A percentile compares a stretch with the other conserved stretches of the same genome.
Conservation (phyloP, 2,888 invertebrate genomes). For the Tipula unca region DNA sequence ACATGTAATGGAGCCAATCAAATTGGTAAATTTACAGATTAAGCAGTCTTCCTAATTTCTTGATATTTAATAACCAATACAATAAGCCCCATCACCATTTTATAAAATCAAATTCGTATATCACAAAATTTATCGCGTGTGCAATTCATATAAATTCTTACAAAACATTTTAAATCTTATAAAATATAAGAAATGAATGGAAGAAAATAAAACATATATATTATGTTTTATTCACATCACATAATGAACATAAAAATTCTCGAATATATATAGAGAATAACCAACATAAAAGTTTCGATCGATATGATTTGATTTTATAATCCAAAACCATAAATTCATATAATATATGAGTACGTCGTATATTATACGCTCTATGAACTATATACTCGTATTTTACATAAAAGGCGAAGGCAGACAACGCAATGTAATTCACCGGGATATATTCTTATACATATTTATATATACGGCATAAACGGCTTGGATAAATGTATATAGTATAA, state of each 20-base stretch:
- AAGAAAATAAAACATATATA: background rate
- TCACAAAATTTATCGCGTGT: background rate
- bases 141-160: background rate
- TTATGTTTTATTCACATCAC: background rate
- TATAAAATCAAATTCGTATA: background rate
- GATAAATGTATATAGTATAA: background rate
- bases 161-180: background rate
- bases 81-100: background rate
- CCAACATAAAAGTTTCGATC: background rate
- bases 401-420: background rate
- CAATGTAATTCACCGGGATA: background rate
- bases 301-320: constrained; percentile 14
- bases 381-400: background rate
- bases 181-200: background rate
- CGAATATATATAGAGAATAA: background rate
- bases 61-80: too few species aligned
- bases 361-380: background rate
- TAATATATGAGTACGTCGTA: background rate
- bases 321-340: background rate
- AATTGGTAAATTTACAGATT: too few species aligned
- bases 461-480: background rate
- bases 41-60: too few species aligned
- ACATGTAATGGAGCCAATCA: too few species aligned
- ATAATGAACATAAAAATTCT: background rate
- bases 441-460: background rate